A percentile compares a stretch with the other conserved stretches of the same genome.
These are phyloP conservation scores for Arothron firmamentum DNA, from an alignment of 2,113 vertebrate species.

Conservation along the genomic window DNA sequence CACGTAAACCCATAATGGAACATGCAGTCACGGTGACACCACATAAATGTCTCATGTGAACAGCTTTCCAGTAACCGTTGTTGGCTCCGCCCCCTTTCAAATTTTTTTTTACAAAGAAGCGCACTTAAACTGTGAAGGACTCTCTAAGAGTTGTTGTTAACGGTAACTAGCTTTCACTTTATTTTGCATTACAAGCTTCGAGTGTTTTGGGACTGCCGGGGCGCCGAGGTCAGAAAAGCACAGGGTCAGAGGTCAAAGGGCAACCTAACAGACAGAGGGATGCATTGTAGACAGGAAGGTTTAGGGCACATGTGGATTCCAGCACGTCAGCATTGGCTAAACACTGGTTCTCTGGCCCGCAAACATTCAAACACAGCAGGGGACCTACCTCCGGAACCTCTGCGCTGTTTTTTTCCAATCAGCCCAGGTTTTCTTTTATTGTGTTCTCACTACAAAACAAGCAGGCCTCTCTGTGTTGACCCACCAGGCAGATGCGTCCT, in stretches of 20 bases:
- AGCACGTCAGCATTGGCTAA: conserved; percentile 61
- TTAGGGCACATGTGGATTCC: conserved; percentile 71
- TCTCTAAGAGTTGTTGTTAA: background rate
- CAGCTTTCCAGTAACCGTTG: conserved; percentile 1
- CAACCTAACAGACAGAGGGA: conserved; percentile 56
- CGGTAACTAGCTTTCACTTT: background rate
- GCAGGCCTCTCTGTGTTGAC: conserved; percentile 45
- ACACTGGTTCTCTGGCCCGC: conserved; percentile 28
- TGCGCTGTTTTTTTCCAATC: conserved; percentile 28
- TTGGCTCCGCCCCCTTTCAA: conserved; percentile 25
- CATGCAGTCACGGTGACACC: background rate
- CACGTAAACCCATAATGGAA: conserved; percentile 7
- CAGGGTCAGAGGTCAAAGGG: conserved; percentile 54
- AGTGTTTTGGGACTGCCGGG: conserved; percentile 25
- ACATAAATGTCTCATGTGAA: conserved; percentile 11
- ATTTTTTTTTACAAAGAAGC: background rate
- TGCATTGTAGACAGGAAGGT: conserved; percentile 64
- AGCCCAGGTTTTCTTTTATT: conserved; percentile 35
- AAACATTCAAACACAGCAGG: conserved; percentile 29
- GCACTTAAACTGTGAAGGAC: conserved; percentile 5
- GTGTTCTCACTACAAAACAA: conserved; percentile 41
- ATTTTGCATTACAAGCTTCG: conserved; percentile 18
- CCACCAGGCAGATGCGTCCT: conserved; percentile 94
- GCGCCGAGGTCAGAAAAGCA: conserved; percentile 51
- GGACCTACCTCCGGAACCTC: conserved; percentile 19